Evolutionary conservation across 2,888 invertebrate species (phyloP).

Genomic region (Mycalesis mineus): DNA sequence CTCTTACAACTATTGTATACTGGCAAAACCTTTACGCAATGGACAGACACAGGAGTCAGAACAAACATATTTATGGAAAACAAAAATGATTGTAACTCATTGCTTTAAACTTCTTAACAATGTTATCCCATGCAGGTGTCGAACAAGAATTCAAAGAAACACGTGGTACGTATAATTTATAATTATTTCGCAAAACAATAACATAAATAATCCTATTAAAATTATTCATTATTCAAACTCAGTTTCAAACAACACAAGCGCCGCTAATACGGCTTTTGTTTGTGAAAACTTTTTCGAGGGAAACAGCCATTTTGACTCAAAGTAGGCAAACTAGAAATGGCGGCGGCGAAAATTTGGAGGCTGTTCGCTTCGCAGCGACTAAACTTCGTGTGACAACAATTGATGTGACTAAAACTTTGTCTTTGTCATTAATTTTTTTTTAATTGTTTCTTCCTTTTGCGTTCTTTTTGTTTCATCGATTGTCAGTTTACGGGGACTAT

Average conservation of each 20-base stretch:
- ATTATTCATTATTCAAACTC: conserved; percentile 6
- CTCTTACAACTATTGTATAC: too few species aligned
- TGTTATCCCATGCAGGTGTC: too few species aligned
- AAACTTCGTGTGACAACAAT: conserved; percentile 58
- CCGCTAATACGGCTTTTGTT: conserved; percentile 20
- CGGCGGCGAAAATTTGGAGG: conserved; percentile 79
- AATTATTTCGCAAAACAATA: background rate
- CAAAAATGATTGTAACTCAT: too few species aligned
- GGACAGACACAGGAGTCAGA: too few species aligned
- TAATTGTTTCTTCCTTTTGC: conserved; percentile 51
- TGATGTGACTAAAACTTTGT: conserved; percentile 53
- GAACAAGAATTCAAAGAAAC: background rate
- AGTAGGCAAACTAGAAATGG: conserved; percentile 53
- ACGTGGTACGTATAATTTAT: background rate
- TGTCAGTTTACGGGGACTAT: conserved; percentile 49
- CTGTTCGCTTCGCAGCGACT: conserved; percentile 75
- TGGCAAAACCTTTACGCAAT: too few species aligned
- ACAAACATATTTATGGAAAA: too few species aligned
- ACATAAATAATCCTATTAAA: background rate
- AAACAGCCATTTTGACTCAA: conserved; percentile 55
- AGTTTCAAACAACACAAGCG: conserved; percentile 26
- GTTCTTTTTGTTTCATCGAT: conserved; percentile 61
- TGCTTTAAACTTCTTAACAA: too few species aligned
- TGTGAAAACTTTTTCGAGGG: conserved; percentile 36
- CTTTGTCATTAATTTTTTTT: conserved; percentile 57